A percentile compares a stretch with the other conserved stretches of the same genome.
These are phyloP conservation scores for Pteria penguin DNA, from an alignment of 2,888 invertebrate species.

Conservation along the genomic window DNA sequence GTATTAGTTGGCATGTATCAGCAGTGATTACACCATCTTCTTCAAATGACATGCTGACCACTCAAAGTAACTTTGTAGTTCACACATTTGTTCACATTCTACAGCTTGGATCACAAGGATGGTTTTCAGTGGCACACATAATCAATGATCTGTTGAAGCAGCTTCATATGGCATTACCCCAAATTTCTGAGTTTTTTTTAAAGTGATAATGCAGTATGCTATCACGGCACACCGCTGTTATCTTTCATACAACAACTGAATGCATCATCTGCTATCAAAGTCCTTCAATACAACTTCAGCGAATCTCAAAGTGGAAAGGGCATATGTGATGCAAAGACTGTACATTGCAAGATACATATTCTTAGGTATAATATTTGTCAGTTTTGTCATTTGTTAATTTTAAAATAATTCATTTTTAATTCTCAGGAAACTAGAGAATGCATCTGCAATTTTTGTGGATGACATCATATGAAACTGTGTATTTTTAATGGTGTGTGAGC, in stretches of 20 bases:
- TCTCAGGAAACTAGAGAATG: too few relatives aligned
- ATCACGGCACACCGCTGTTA: conserved; percentile 7
- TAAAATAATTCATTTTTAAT: neutral
- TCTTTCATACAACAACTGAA: conserved; percentile 11
- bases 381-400: too few relatives aligned
- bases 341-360: too few relatives aligned
- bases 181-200: conserved; percentile 9
- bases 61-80: neutral
- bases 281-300: conserved; percentile 17
- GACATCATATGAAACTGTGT: too few relatives aligned
- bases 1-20: conserved; percentile 14
- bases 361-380: neutral
- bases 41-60: neutral
- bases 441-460: too few relatives aligned
- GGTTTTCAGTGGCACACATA: conserved; percentile 23
- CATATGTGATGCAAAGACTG: conserved; percentile 17
- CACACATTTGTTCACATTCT: conserved; percentile 10
- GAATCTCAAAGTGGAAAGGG: conserved; percentile 19
- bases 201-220: conserved; percentile 24
- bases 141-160: conserved; percentile 4
- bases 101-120: conserved; percentile 4
- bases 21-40: neutral
- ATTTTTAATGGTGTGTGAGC: too few relatives aligned
- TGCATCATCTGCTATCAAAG: neutral
- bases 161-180: neutral